Conservation (phyloP, 2,113 vertebrate genomes). For the Pedionomus torquatus region DNA sequence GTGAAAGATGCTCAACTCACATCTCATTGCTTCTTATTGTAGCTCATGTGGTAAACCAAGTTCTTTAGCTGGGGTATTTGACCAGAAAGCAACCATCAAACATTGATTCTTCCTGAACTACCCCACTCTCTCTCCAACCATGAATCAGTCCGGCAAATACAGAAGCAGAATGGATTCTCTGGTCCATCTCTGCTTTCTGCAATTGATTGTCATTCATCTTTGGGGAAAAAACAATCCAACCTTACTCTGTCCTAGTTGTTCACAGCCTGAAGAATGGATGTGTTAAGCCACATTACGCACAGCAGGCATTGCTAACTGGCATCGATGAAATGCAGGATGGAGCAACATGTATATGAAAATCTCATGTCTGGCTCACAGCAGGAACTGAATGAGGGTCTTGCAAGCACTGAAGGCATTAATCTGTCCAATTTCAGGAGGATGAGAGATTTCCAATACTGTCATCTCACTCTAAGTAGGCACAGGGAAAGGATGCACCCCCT, state of each 20-base stretch:
- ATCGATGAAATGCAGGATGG: neutral
- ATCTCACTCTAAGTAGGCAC: neutral
- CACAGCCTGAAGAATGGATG: neutral
- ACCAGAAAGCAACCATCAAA: neutral
- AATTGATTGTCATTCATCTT: neutral
- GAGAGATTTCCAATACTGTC: neutral
- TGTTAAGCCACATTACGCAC: neutral
- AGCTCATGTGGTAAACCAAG: neutral
- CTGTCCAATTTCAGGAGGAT: neutral
- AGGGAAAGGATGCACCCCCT: neutral
- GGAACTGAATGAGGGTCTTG: neutral
- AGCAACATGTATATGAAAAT: neutral
- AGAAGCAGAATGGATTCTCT: neutral
- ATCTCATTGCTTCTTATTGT: neutral
- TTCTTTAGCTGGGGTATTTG: neutral
- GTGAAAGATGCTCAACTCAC: neutral
- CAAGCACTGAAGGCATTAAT: neutral
- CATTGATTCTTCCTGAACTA: neutral
- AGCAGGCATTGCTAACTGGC: neutral
- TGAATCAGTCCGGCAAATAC: rapidly evolving
- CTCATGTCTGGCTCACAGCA: neutral
- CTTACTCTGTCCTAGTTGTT: neutral
- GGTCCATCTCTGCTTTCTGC: neutral
- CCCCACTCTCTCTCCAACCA: neutral
- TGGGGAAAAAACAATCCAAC: neutral